Conservation (phyloP, 2,113 vertebrate genomes). For the Mirounga angustirostris region DNA sequence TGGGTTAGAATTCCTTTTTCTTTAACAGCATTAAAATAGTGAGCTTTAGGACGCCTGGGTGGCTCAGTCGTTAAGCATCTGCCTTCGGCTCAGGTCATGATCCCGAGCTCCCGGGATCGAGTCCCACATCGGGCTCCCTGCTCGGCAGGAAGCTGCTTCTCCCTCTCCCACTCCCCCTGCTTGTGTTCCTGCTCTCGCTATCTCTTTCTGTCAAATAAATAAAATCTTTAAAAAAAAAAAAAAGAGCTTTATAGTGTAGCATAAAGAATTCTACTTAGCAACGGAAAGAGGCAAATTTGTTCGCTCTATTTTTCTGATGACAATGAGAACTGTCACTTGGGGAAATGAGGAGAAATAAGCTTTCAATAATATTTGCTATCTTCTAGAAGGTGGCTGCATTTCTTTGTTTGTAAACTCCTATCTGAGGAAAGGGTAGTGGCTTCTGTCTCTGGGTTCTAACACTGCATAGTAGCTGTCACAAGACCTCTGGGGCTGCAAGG, state of each 20-base stretch:
- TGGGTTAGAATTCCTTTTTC: background rate
- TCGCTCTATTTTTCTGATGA: background rate
- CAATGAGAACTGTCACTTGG: background rate
- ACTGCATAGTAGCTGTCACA: background rate
- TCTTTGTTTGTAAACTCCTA: slow-evolving; percentile 31
- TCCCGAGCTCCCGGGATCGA: no score
- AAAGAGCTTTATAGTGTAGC: background rate
- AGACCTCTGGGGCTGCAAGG: background rate
- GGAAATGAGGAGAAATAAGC: slow-evolving; percentile 40
- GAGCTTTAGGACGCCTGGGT: background rate
- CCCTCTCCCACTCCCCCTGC: no score
- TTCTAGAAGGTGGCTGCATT: background rate
- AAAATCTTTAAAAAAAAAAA: no score
- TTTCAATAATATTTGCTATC: slow-evolving; percentile 3
- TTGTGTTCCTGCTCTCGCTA: no score
- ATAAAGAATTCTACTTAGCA: slow-evolving; percentile 13
- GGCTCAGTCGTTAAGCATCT: no score
- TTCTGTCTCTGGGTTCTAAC: background rate
- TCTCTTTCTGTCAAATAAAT: no score
- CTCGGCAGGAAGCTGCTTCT: no score
- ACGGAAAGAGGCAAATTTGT: background rate
- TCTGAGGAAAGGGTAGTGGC: background rate
- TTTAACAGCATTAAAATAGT: slow-evolving; percentile 22
- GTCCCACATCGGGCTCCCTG: no score
- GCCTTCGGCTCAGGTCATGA: no score